Conservation (phyloP, 1,140 invertebrate species). For the Glomeris maerens region DNA sequence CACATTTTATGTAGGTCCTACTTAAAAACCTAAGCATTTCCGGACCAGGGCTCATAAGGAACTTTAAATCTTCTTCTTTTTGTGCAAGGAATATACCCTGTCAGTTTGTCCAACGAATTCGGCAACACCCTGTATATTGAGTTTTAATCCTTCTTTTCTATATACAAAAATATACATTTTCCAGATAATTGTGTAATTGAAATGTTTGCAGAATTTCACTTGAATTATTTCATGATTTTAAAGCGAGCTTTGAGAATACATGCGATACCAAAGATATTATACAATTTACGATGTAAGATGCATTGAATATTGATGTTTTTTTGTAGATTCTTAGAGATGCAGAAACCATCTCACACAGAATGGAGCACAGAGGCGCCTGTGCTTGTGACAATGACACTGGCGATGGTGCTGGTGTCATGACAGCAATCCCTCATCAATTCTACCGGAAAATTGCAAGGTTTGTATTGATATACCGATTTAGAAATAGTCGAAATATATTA, state of each 20-base stretch:
- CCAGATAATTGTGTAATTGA: background rate
- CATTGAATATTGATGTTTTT: slow-evolving; percentile 21
- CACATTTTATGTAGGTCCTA: too few species aligned
- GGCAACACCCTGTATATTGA: too few species aligned
- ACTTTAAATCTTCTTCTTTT: too few species aligned
- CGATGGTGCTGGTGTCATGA: slow-evolving; percentile 91
- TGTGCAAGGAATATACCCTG: too few species aligned
- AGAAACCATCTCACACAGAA: slow-evolving; percentile 77
- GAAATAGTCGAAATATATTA: background rate
- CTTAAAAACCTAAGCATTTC: too few species aligned
- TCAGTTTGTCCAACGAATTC: too few species aligned
- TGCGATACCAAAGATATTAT: background rate
- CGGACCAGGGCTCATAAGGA: too few species aligned
- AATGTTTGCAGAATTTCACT: background rate
- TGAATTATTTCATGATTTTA: too few species aligned
- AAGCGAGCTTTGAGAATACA: background rate
- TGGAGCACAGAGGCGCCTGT: slow-evolving; percentile 97
- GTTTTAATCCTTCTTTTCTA: too few species aligned
- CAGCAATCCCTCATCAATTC: slow-evolving; percentile 87
- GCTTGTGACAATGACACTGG: slow-evolving; percentile 98
- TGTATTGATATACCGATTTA: slow-evolving; percentile 14
- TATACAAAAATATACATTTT: too few species aligned
- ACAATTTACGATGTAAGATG: background rate
- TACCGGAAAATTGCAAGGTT: slow-evolving; percentile 70
- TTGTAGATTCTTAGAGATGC: slow-evolving; percentile 85